Base-by-base conservation (phyloP, 92 coral and sea anemone genomes). In the Zoanthus solanderi region DNA sequence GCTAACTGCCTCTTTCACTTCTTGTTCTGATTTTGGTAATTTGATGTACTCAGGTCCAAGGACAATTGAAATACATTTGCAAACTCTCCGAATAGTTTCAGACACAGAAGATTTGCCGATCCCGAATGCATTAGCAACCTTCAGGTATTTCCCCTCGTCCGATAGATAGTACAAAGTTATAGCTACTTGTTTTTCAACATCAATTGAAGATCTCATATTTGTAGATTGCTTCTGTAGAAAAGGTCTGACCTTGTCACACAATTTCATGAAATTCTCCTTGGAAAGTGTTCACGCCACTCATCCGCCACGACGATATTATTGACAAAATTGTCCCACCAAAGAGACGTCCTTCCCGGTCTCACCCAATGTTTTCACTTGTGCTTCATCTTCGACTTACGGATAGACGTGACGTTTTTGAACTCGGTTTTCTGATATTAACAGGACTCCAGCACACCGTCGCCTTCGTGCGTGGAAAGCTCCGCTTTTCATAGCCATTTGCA, bases 151-250 rank as follows among this genome's bases (percentile, higher is more conserved):
- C 17, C 67, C 67, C 23, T 60, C 67, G 23, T 60, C 67, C 67
- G 67, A 60, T n/a, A 60, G 23, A 60, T 60, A 60, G 23, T 60
- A 60, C 23, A 60, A n/a, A 13, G 67, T 60, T 60, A 60, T n/a
- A 60, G 67, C 67, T 60, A 60, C 67, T n/a, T n/a, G 67, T 60
- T 13, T 60, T 12, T 60, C 67, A 60, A 60, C 23, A 60, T 60
- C 67, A 13, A 60, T 12, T n/a, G 67, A n/a, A 13, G 67, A 13
- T 60, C 67, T 13, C 67, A 60, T 60, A n/a, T n/a, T 12, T 12
- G 67, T 60, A 60, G 67, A n/a, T 60, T 60, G 16, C 67, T 60
- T 60, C 67, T 60, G 67, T n/a, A 60, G 23, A 60, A 60, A 60
- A 60, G 67, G 67, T 60, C 67, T 13, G 17, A 60, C 17, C 23